These are phyloP conservation scores for Serilophus lunatus DNA, from an alignment of 2,113 vertebrate genomes.

Conservation along the genomic window DNA sequence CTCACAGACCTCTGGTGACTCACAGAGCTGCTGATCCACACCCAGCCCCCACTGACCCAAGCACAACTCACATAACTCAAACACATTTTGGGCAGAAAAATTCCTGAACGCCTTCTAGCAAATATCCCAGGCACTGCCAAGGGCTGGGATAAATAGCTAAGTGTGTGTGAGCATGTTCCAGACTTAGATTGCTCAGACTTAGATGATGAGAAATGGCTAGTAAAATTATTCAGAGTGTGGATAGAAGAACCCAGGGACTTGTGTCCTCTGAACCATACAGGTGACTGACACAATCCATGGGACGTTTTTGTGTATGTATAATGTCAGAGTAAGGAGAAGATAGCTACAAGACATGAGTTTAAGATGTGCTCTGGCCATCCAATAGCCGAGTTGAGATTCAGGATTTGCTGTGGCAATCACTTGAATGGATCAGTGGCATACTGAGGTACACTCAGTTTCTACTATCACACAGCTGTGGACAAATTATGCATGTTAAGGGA, in stretches of 20 bases:
- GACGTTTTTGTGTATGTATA: neutral
- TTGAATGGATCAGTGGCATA: neutral
- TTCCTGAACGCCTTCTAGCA: neutral
- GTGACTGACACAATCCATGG: neutral
- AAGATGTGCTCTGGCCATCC: neutral
- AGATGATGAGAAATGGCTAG: neutral
- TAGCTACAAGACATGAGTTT: neutral
- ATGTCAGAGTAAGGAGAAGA: neutral
- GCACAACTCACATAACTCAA: neutral
- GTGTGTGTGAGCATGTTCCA: neutral
- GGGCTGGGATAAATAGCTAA: neutral
- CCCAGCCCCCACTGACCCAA: neutral
- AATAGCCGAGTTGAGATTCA: neutral
- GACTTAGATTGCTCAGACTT: neutral
- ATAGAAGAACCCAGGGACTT: neutral
- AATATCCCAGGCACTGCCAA: neutral
- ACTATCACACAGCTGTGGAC: neutral
- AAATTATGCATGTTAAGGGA: neutral
- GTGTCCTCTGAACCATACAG: neutral
- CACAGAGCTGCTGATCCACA: conserved; percentile 15
- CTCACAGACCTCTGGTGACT: neutral
- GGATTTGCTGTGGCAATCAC: neutral
- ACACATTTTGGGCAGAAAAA: neutral
- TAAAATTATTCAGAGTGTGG: neutral
- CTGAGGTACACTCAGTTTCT: neutral